Evolutionary conservation across 1,140 invertebrate genomes (phyloP).

Genomic region (Drosophila leontia): DNA sequence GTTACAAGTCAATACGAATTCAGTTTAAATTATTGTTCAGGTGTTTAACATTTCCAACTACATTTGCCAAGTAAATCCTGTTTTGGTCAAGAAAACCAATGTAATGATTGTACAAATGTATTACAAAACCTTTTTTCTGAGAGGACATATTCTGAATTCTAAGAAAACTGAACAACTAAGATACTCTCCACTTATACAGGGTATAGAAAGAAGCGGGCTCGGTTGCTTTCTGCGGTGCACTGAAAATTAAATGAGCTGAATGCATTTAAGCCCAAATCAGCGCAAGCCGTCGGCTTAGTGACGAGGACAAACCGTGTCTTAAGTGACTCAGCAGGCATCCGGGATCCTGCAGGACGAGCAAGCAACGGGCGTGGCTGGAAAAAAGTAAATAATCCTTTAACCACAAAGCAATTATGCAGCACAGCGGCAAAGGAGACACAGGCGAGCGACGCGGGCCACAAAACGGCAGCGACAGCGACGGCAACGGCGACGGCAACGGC

Average conservation of each 20-base stretch:
- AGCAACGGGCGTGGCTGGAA: slow-evolving; percentile 34
- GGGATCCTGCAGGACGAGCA: slow-evolving; percentile 12
- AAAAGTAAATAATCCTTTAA: slow-evolving; percentile 74
- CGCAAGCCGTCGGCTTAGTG: slow-evolving; percentile 70
- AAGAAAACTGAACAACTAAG: background rate
- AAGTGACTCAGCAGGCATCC: slow-evolving; percentile 69
- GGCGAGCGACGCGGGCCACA: slow-evolving; percentile 17
- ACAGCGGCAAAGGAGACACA: slow-evolving; percentile 36
- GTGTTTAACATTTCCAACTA: background rate
- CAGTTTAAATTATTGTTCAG: background rate
- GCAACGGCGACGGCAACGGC: slow-evolving; percentile 29
- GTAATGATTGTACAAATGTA: background rate
- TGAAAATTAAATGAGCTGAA: slow-evolving; percentile 79
- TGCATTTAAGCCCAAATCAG: slow-evolving; percentile 81
- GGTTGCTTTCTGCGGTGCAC: slow-evolving; percentile 45
- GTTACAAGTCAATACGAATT: background rate
- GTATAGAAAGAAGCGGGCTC: slow-evolving; percentile 6
- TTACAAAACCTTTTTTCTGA: background rate
- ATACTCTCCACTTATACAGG: background rate
- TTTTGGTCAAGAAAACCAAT: background rate
- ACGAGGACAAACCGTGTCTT: slow-evolving; percentile 56
- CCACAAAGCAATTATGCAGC: slow-evolving; percentile 82
- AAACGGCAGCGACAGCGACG: slow-evolving; percentile 18
- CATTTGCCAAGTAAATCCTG: background rate
- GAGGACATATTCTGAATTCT: background rate